Percentiles rank a stretch among this genome's conserved stretches.
These are phyloP conservation scores for Tinea pellionella DNA, from an alignment of 2,888 invertebrate species.

Conservation along the genomic window DNA sequence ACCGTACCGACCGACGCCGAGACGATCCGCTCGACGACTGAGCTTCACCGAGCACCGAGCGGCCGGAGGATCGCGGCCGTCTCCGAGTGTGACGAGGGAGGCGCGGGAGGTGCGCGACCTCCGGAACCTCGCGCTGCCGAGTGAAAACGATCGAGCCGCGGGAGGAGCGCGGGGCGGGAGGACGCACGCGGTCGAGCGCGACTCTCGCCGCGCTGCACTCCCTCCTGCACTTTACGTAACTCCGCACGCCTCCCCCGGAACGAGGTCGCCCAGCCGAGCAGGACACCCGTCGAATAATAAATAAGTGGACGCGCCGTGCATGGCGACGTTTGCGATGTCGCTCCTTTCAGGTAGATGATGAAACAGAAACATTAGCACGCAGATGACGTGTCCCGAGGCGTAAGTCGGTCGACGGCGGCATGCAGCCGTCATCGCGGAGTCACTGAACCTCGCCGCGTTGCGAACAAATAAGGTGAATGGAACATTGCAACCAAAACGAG, in stretches of 20 bases:
- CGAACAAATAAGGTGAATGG: constrained; percentile 64
- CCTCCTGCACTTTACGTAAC: constrained; percentile 60
- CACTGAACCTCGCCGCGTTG: constrained; percentile 60
- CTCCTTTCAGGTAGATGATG: constrained; percentile 33
- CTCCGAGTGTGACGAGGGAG: constrained; percentile 28
- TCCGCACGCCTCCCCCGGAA: constrained; percentile 41
- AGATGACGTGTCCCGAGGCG: constrained; percentile 54
- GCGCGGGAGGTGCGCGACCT: constrained; percentile 54
- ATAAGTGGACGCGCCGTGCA: constrained; percentile 30
- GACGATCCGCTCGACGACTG: constrained; percentile 64
- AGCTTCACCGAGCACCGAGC: constrained; percentile 25
- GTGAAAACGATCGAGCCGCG: constrained; percentile 10
- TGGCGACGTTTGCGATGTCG: constrained; percentile 27
- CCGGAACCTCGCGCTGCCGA: constrained; percentile 45
- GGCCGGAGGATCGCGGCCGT: constrained; percentile 41
- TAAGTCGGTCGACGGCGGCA: constrained; percentile 39
- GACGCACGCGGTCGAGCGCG: constrained; percentile 61
- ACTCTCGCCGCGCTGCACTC: constrained; percentile 49
- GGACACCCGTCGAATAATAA: constrained; percentile 56
- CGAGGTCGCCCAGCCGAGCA: constrained; percentile 45
- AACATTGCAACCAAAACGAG: constrained; percentile 58
- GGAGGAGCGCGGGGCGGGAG: constrained; percentile 26
- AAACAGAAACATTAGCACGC: constrained; percentile 55
- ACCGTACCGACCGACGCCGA: constrained; percentile 37
- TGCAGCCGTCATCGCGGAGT: constrained; percentile 30